A percentile compares a stretch with the other conserved stretches of the same genome.
Conservation (phyloP, 2,113 vertebrate genomes). For the Pantherophis guttatus region DNA sequence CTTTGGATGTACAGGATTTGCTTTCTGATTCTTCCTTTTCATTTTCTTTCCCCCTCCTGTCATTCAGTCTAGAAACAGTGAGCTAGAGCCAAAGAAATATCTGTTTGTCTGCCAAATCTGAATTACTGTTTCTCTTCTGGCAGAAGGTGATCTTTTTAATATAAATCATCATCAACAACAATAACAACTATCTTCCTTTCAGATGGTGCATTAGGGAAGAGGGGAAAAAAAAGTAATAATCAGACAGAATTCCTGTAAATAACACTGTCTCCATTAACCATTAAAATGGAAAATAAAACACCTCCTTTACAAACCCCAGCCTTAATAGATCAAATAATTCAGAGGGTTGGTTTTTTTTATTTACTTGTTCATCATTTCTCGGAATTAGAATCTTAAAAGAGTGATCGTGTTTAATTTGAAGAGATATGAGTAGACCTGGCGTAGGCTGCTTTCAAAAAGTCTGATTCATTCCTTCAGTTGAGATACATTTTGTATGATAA, state of each 20-base stretch:
- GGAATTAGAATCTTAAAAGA: conserved; percentile 7
- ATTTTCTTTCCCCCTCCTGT: background rate
- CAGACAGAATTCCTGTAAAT: background rate
- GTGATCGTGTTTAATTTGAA: background rate
- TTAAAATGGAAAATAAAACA: background rate
- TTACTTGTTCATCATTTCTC: conserved; percentile 6
- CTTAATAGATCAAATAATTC: conserved; percentile 23
- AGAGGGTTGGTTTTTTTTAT: conserved; percentile 1
- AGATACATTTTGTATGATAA: background rate
- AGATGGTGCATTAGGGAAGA: background rate
- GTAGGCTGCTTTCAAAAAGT: background rate
- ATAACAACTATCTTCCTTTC: background rate
- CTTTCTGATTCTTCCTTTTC: background rate
- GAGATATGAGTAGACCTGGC: background rate
- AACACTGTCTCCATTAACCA: background rate
- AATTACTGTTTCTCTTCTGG: background rate
- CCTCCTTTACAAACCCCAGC: conserved; percentile 17
- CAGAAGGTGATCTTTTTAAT: background rate
- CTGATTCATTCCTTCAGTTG: background rate
- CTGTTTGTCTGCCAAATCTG: background rate
- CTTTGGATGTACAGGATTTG: background rate
- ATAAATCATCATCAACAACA: background rate
- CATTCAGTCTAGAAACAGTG: background rate
- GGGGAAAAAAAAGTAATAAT: background rate
- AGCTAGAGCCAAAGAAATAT: background rate